Evolutionary conservation across 2,113 vertebrate species (phyloP).

Genomic region (Stictonetta naevosa): DNA sequence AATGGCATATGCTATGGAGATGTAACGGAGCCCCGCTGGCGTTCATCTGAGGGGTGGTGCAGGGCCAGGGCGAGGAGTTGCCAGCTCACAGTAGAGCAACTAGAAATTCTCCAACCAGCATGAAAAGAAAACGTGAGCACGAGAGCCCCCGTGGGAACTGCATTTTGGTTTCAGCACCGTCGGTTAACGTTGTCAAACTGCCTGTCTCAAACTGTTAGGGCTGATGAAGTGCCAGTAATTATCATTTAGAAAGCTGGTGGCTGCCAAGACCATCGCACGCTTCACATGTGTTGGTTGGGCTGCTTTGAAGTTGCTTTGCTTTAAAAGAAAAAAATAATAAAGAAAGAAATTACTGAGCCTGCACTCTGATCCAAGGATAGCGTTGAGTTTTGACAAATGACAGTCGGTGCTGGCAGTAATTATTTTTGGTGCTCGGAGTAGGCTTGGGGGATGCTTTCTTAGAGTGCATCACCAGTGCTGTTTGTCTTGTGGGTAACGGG

Average conservation of each 20-base stretch:
- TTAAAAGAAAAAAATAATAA: background rate
- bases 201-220: conserved; percentile 14
- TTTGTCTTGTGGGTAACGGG: background rate
- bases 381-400: conserved; percentile 45
- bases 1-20: background rate
- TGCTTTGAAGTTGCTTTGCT: conserved; percentile 14
- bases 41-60: background rate
- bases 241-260: conserved; percentile 5
- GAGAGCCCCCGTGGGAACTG: background rate
- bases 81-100: background rate
- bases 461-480: conserved; percentile 7
- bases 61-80: conserved; percentile 9
- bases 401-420: conserved; percentile 50
- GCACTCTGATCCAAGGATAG: conserved; percentile 58
- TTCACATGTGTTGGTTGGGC: background rate
- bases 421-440: conserved; percentile 16
- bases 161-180: background rate
- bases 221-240: conserved; percentile 47
- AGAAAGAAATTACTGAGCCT: background rate
- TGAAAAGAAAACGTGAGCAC: background rate
- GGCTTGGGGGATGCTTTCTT: conserved; percentile 27
- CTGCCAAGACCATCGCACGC: conserved; percentile 13
- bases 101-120: conserved; percentile 8
- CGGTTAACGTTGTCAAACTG: conserved; percentile 29
- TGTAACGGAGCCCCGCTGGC: conserved; percentile 30